Evolutionary conservation across 2,113 vertebrate genomes (phyloP).

Genomic region (Ageneiosus marmoratus): DNA sequence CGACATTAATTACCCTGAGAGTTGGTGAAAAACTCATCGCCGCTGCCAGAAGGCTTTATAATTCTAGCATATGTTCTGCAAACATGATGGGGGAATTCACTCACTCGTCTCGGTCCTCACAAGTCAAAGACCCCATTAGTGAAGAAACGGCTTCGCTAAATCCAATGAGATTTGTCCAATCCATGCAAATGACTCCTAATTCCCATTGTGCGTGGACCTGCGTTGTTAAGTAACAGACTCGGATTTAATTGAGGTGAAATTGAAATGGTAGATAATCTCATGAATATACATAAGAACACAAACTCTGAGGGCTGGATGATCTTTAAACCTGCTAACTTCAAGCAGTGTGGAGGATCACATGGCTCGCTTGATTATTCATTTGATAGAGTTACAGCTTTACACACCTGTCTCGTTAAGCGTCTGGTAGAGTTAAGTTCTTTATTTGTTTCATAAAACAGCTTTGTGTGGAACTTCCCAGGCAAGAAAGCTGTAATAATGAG

Average conservation of each 20-base stretch:
- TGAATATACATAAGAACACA: slow-evolving; percentile 50
- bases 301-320: not conserved
- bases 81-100: slow-evolving; percentile 63
- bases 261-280: slow-evolving; percentile 58
- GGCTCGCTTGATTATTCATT: slow-evolving; percentile 29
- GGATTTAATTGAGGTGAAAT: slow-evolving; percentile 58
- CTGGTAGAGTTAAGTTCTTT: not conserved
- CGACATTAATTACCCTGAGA: slow-evolving; percentile 71
- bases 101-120: slow-evolving; percentile 68
- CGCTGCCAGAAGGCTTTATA: slow-evolving; percentile 64
- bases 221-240: slow-evolving; percentile 52
- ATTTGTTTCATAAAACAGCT: not conserved
- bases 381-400: too few species aligned
- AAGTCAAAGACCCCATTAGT: slow-evolving; percentile 75
- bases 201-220: slow-evolving; percentile 51
- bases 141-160: slow-evolving; percentile 64
- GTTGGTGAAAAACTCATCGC: slow-evolving; percentile 60
- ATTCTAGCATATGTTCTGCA: slow-evolving; percentile 69
- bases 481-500: not conserved
- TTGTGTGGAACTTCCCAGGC: not conserved
- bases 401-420: too few species aligned
- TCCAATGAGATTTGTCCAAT: slow-evolving; percentile 70
- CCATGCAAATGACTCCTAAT: slow-evolving; percentile 63
- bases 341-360: slow-evolving; percentile 21
- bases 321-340: slow-evolving; percentile 35